Conservation (phyloP, 1,140 invertebrate species). For the Metaphire vulgaris region DNA sequence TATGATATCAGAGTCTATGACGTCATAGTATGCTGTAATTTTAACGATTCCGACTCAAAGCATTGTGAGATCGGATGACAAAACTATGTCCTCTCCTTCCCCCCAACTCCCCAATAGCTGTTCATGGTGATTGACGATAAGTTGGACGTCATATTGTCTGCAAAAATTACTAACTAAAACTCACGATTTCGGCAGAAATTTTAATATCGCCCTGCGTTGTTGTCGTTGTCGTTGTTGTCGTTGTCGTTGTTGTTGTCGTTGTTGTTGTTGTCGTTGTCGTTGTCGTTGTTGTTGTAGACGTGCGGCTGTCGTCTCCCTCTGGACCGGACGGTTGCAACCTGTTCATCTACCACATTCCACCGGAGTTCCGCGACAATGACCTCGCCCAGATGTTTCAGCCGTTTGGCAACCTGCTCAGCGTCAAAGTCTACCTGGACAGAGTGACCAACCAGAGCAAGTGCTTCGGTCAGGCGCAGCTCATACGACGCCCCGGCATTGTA, state of each 20-base stretch:
- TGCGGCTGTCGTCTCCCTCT: neutral
- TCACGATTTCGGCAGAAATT: too few relatives aligned
- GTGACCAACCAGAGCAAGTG: constrained; percentile 99
- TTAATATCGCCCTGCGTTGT: too few relatives aligned
- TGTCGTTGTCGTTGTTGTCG: neutral
- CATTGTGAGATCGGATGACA: too few relatives aligned
- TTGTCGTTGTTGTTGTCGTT: neutral
- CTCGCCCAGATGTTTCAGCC: constrained; percentile 99
- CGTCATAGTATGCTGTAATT: too few relatives aligned
- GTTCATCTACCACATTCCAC: constrained; percentile 99
- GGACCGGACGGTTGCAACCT: constrained; percentile 99
- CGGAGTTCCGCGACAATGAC: constrained; percentile 96
- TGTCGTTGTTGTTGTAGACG: neutral
- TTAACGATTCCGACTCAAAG: too few relatives aligned
- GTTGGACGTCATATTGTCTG: too few relatives aligned
- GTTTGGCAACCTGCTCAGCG: constrained; percentile 97
- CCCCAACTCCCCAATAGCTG: too few relatives aligned
- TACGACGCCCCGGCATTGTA: neutral
- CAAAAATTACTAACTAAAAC: too few relatives aligned
- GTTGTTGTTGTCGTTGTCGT: neutral
- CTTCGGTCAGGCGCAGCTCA: constrained; percentile 74
- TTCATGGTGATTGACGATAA: too few relatives aligned
- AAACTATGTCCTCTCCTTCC: too few relatives aligned
- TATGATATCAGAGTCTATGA: too few relatives aligned
- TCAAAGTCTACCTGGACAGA: constrained; percentile 98